A percentile compares a stretch with the other conserved stretches of the same genome.
Conservation (phyloP, 2,888 invertebrate species). For the Ischnus inquisitorius region DNA sequence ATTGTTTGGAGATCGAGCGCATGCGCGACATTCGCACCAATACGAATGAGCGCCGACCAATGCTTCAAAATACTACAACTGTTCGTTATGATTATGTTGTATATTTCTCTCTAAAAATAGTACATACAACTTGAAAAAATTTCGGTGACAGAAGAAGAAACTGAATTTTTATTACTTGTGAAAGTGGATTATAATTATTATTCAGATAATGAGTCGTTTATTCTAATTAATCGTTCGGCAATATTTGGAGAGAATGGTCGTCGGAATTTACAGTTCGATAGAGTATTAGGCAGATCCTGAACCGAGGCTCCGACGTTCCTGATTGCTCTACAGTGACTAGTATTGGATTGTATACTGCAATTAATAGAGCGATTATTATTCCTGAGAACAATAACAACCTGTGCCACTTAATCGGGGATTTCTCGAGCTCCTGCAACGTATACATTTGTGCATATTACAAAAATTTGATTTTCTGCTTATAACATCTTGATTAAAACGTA, state of each 20-base stretch:
- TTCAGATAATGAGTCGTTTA: neutral
- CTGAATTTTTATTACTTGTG: neutral
- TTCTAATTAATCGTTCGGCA: neutral
- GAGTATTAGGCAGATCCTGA: constrained; percentile 2
- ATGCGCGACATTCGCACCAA: too few species aligned
- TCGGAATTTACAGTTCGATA: neutral
- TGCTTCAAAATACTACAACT: too few species aligned
- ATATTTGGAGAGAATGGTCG: neutral
- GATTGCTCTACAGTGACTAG: neutral
- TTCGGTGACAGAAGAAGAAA: neutral
- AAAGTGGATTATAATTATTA: neutral
- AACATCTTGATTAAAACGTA: neutral
- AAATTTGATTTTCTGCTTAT: too few species aligned
- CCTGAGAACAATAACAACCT: neutral
- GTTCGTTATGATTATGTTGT: too few species aligned
- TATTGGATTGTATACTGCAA: neutral
- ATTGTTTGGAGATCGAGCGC: too few species aligned
- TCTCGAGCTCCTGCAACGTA: neutral
- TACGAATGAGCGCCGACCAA: too few species aligned
- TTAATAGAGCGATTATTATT: neutral
- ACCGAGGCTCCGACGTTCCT: neutral
- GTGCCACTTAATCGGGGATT: neutral
- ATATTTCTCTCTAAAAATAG: too few species aligned
- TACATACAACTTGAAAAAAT: neutral
- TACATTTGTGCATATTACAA: too few species aligned